Percentiles rank a stretch among this genome's conserved stretches.
Conservation (phyloP, 1,140 invertebrate species). For the Diorhabda sublineata region DNA sequence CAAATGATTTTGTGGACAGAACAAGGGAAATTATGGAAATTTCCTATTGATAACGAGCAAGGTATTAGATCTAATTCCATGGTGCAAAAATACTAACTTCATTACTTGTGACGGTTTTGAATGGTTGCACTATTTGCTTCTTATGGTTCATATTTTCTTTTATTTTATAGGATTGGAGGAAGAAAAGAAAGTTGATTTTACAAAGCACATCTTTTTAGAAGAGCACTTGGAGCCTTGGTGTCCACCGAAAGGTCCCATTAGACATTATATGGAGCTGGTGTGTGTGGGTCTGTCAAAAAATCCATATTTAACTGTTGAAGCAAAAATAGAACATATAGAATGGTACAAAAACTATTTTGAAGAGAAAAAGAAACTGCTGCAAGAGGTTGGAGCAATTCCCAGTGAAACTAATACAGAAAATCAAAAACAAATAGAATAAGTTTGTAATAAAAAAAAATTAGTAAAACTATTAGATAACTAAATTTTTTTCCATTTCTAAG, state of each 20-base stretch:
- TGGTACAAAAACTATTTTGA: constrained; percentile 93
- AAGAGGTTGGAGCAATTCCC: constrained; percentile 54
- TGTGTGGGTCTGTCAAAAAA: constrained; percentile 93
- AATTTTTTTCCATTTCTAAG: too few species aligned
- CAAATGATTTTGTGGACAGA: constrained; percentile 94
- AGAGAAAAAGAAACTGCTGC: constrained; percentile 70
- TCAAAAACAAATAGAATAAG: background rate
- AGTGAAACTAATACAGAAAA: background rate
- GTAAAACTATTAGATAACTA: too few species aligned
- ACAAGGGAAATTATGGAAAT: constrained; percentile 92
- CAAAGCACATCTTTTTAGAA: constrained; percentile 92
- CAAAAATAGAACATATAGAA: constrained; percentile 85
- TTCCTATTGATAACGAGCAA: constrained; percentile 97
- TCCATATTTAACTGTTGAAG: constrained; percentile 79
- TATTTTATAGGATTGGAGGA: constrained; percentile 66
- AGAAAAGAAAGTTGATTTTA: constrained; percentile 77
- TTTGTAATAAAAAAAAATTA: too few species aligned
- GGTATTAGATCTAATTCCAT: constrained; percentile 55
- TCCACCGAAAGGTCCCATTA: constrained; percentile 80
- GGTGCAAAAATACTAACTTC: too few species aligned
- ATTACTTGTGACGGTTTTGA: too few species aligned
- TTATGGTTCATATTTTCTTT: constrained; percentile 11
- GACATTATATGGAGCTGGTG: constrained; percentile 97
- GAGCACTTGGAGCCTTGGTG: constrained; percentile 81
- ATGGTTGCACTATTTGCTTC: too few species aligned